These are phyloP conservation scores for Emys orbicularis DNA, from an alignment of 2,797 vertebrate species.

Conservation along the genomic window DNA sequence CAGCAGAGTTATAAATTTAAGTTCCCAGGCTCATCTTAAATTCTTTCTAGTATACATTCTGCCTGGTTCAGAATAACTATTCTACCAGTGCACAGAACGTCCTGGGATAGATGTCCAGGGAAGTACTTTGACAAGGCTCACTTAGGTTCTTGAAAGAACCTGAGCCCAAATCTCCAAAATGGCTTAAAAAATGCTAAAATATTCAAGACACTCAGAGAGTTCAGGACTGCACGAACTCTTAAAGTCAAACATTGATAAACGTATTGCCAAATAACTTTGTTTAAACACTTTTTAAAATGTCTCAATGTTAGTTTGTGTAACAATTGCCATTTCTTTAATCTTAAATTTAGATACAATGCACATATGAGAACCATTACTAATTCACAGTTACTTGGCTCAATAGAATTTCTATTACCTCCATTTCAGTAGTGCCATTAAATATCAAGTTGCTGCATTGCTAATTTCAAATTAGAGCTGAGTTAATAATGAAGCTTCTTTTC, in stretches of 20 bases:
- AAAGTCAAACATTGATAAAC: neutral
- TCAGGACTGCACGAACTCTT: neutral
- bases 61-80: neutral
- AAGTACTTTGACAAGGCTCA: neutral
- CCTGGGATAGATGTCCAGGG: neutral
- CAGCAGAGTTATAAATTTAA: neutral
- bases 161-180: neutral
- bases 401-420: neutral
- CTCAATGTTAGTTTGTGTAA: neutral
- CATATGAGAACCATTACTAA: neutral
- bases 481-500: neutral
- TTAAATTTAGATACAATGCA: neutral
- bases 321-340: neutral
- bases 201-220: neutral
- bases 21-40: neutral
- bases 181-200: neutral
- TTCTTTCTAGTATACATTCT: neutral
- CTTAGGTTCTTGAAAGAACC: neutral
- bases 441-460: neutral
- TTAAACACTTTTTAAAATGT: neutral
- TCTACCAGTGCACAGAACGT: neutral
- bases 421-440: neutral
- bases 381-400: neutral
- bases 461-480: constrained; percentile 18
- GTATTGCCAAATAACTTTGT: neutral